These are phyloP conservation scores for Cheilosia soror DNA, from an alignment of 2,888 invertebrate species.

Conservation along the genomic window DNA sequence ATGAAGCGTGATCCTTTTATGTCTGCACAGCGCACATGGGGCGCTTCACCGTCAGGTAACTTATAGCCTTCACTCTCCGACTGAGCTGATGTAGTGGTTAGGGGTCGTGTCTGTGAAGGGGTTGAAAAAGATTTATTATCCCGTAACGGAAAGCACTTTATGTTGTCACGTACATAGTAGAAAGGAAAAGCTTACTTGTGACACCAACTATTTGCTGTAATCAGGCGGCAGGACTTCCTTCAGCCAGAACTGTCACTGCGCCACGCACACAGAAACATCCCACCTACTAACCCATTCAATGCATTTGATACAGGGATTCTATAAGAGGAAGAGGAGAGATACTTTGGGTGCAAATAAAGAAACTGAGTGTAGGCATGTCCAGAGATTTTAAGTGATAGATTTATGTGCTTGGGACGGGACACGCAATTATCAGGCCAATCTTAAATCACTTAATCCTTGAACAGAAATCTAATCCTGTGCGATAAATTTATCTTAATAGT, in stretches of 20 bases:
- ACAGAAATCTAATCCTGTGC: background rate
- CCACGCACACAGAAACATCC: constrained; percentile 17
- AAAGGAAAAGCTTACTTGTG: constrained; percentile 44
- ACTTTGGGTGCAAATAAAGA: constrained; percentile 37
- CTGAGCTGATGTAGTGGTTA: constrained; percentile 24
- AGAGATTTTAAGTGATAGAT: constrained; percentile 59
- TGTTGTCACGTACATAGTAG: constrained; percentile 66
- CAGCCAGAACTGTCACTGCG: background rate
- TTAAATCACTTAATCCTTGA: constrained; percentile 35
- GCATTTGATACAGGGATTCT: constrained; percentile 5
- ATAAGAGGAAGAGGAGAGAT: background rate
- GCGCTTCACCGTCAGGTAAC: constrained; percentile 47
- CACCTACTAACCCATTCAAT: constrained; percentile 38
- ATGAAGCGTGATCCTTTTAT: constrained; percentile 64
- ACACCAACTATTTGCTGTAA: constrained; percentile 65
- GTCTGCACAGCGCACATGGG: constrained; percentile 47
- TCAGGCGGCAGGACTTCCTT: constrained; percentile 56
- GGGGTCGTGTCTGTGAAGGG: background rate
- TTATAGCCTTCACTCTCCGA: constrained; percentile 42
- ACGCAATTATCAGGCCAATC: constrained; percentile 44
- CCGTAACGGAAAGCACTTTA: constrained; percentile 63
- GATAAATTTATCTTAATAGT: constrained; percentile 25
- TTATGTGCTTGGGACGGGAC: constrained; percentile 45
- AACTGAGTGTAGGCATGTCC: constrained; percentile 31
- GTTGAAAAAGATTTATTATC: constrained; percentile 67